Evolutionary conservation across 2,113 vertebrate species (phyloP).

Genomic region (Calidris pygmaea): DNA sequence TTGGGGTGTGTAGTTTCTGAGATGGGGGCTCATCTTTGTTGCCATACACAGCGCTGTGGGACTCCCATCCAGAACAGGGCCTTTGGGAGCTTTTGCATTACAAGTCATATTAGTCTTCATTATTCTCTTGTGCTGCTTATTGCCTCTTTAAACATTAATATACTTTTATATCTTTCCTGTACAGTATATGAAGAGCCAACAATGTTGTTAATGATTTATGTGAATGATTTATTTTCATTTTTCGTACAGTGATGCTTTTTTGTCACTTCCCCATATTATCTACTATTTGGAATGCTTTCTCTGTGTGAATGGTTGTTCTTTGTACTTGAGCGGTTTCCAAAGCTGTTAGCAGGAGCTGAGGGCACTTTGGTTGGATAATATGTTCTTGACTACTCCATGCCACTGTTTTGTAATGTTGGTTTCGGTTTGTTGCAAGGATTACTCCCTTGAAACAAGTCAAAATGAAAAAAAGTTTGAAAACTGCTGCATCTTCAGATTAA

Average conservation of each 20-base stretch:
- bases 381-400: background rate
- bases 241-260: background rate
- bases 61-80: background rate
- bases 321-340: background rate
- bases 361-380: background rate
- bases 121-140: background rate
- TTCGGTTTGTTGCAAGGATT: background rate
- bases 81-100: background rate
- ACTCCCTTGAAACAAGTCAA: background rate
- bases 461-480: background rate
- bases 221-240: background rate
- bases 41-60: background rate
- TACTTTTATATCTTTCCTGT: background rate
- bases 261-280: background rate
- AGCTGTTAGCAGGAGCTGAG: background rate
- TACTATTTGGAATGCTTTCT: background rate
- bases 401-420: background rate
- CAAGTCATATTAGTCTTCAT: background rate
- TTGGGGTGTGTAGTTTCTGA: background rate
- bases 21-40: background rate
- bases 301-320: background rate
- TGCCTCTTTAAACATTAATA: slow-evolving; percentile 5
- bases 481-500: background rate
- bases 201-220: background rate
- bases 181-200: background rate